Conservation (phyloP, 2,888 invertebrate species). For the Anagyrus pseudococci region DNA sequence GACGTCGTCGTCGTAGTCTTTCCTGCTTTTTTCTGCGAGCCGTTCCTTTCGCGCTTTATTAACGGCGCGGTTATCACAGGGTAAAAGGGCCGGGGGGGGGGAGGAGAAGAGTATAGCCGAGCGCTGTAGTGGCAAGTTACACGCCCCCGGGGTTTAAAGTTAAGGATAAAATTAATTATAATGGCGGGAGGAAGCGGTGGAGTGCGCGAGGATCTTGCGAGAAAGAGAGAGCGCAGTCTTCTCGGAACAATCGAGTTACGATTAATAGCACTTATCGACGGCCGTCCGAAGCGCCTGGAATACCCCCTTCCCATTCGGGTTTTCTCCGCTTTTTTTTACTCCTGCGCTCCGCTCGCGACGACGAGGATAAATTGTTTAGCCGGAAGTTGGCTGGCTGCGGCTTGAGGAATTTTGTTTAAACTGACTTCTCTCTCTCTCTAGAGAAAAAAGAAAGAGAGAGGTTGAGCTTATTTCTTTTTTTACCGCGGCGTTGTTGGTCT, state of each 20-base stretch:
- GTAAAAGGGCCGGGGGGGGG: no score
- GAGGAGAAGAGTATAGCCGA: no score
- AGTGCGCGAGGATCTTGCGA: constrained; percentile 5
- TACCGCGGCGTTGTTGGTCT: neutral
- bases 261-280: constrained; percentile 23
- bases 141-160: constrained; percentile 2
- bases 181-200: neutral
- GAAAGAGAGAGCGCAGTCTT: neutral
- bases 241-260: constrained; percentile 15
- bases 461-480: neutral
- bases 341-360: no score
- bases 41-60: constrained; percentile 28
- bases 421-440: neutral
- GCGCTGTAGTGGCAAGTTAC: no score
- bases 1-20: no score
- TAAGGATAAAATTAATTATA: constrained; percentile 32
- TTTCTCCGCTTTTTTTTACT: no score
- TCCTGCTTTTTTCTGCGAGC: no score
- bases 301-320: neutral
- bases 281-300: neutral
- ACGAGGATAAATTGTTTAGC: constrained; percentile 19
- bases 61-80: constrained; percentile 32
- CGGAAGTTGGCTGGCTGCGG: no score
- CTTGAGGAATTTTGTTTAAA: constrained; percentile 1
- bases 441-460: neutral